Percentiles rank a stretch among this genome's conserved stretches.
phyloP scores from a whole-genome alignment of 2,888 invertebrate genomes.

The Cheilosia soror region DNA sequence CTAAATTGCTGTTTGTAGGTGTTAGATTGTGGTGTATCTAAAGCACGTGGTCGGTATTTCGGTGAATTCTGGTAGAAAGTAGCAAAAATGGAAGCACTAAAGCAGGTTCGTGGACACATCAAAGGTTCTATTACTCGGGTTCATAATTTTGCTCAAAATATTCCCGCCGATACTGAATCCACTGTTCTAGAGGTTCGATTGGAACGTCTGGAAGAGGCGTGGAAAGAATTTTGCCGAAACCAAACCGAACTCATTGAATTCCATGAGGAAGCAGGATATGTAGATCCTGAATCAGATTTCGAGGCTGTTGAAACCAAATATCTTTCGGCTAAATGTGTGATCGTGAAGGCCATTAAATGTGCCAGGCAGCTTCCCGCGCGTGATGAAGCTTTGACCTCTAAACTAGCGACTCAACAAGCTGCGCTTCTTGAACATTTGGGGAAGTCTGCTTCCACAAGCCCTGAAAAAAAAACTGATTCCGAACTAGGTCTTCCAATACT shows the following conservation, averaged over 20 bases:
- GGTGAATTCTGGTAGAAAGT: background rate
- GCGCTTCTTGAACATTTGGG: background rate
- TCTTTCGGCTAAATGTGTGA: background rate
- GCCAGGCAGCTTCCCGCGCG: background rate
- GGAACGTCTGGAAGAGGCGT: background rate
- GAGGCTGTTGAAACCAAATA: slow-evolving; percentile 6
- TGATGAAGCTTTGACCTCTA: background rate
- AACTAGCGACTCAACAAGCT: background rate
- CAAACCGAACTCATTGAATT: background rate
- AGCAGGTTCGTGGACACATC: background rate
- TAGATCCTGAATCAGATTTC: slow-evolving; percentile 13
- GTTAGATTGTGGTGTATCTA: background rate
- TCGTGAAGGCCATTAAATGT: slow-evolving; percentile 1
- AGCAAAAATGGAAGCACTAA: background rate
- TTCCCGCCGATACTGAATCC: background rate
- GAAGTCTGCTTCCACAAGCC: background rate
- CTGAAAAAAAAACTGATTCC: background rate
- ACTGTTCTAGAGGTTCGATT: background rate
- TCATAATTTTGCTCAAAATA: no score
- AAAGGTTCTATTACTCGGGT: no score
- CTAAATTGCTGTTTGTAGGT: no score
- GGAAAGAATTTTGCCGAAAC: no score
- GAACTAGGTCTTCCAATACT: background rate
- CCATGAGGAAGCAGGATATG: slow-evolving; percentile 5
- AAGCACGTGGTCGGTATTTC: background rate